A percentile compares a stretch with the other conserved stretches of the same genome.
Evolutionary conservation across 2,888 invertebrate genomes (phyloP).

Genomic region (Idaea biselata): DNA sequence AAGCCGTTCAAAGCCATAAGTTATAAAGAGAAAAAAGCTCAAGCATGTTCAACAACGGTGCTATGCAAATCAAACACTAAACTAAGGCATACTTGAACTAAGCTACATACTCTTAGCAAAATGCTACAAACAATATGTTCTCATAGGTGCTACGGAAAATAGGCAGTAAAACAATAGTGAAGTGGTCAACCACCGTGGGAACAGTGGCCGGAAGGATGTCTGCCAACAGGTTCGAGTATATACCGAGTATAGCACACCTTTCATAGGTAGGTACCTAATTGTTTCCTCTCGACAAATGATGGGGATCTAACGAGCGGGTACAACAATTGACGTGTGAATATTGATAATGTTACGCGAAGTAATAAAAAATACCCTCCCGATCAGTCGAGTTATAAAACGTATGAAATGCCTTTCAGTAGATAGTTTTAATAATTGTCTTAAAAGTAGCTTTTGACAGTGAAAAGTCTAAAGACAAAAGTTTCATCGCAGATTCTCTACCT

Average conservation of each 20-base stretch:
- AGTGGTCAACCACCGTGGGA: slow-evolving; percentile 40
- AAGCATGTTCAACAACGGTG: neutral
- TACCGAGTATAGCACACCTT: slow-evolving; percentile 44
- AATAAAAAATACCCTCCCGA: too few species aligned
- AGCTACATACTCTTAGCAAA: neutral
- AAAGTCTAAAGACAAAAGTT: too few species aligned
- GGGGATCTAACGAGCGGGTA: slow-evolving; percentile 38
- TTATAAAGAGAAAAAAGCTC: neutral
- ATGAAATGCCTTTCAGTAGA: too few species aligned
- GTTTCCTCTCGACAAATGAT: slow-evolving; percentile 46
- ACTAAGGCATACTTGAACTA: neutral
- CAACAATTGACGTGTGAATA: slow-evolving; percentile 16
- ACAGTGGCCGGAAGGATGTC: slow-evolving; percentile 60
- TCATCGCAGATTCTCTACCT: too few species aligned
- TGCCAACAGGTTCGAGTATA: slow-evolving; percentile 46
- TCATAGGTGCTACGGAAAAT: neutral
- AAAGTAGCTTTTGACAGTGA: too few species aligned
- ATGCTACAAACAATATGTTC: slow-evolving; percentile 4
- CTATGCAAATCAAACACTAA: neutral
- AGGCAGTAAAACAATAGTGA: slow-evolving; percentile 22
- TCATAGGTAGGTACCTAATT: slow-evolving; percentile 38
- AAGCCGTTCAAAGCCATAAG: too few species aligned
- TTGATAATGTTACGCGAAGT: neutral
- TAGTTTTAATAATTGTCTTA: too few species aligned
- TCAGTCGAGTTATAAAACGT: too few species aligned